A percentile compares a stretch with the other conserved stretches of the same genome.
Evolutionary conservation across 2,113 vertebrate genomes (phyloP).

Genomic region (Callopanchax toddi): DNA sequence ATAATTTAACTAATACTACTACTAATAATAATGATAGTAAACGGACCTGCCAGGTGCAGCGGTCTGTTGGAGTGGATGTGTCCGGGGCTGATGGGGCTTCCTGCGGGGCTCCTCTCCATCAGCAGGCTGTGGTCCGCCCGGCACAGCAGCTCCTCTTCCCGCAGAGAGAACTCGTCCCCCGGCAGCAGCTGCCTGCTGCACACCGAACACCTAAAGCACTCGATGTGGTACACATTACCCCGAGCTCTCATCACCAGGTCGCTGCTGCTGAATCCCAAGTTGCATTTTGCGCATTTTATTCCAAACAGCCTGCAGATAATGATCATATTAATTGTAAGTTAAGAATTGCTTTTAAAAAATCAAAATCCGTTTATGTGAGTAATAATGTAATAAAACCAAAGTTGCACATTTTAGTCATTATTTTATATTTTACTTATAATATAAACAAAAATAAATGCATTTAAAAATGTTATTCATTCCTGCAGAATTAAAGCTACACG

Average conservation of each 20-base stretch:
- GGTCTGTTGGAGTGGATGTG: conserved; percentile 78
- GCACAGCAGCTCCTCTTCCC: conserved; percentile 90
- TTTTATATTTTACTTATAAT: no score
- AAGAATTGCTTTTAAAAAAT: no score
- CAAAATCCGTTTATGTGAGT: no score
- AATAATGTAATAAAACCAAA: no score
- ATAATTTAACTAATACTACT: neutral
- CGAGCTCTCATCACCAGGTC: conserved; percentile 94
- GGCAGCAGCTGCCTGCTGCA: conserved; percentile 93
- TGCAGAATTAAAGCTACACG: no score
- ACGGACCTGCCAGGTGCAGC: conserved; percentile 85
- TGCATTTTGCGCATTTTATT: conserved; percentile 92
- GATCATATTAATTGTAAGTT: no score
- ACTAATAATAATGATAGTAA: conserved; percentile 6
- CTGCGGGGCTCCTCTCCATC: conserved; percentile 80
- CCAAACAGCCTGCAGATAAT: conserved; percentile 90
- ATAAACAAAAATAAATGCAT: no score
- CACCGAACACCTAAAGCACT: conserved; percentile 94
- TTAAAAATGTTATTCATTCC: no score
- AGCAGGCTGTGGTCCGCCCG: conserved; percentile 87
- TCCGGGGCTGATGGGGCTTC: conserved; percentile 84
- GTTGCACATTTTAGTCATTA: no score
- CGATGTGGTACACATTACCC: conserved; percentile 92
- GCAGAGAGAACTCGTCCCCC: conserved; percentile 93
- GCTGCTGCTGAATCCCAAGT: conserved; percentile 89